Base-by-base conservation (phyloP, 2,113 vertebrate species). In the Dicaeum eximium region DNA sequence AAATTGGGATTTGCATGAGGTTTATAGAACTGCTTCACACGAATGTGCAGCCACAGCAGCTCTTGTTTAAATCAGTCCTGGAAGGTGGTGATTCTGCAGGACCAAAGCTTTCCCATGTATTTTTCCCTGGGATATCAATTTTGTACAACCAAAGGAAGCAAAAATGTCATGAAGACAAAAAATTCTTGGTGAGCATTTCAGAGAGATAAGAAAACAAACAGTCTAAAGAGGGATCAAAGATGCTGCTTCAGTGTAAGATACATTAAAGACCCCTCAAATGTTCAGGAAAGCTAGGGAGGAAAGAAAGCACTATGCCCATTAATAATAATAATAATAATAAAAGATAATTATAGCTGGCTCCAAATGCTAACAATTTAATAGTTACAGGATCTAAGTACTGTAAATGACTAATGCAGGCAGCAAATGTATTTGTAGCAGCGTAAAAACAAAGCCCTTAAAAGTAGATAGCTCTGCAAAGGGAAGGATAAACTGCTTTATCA, bases 391-490 rank as follows among this genome's bases (percentile, higher is more conserved):
- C 94, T 96, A 89, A 96, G 93, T 88, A 86, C 87, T 91, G 90
- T 62, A 92, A 96, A 94, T 94, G 95, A 95, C 96, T 96, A 96
- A 95, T 92, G 93, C 62, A 82, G 25, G 51, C 87, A 82, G 93
- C 93, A 95, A 92, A 96, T 88, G 82, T 44, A 90, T 90, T 90
- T 9, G 30, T 70, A 91, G 86, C 61, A 81, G 80, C 0, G 0
- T 82, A 64, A 96, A 95, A 95, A 95, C 84, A 96, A 96, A 96
- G 90, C 77, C 86, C 87, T 95, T 93, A 95, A 88, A 95, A 92
- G 94, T n/a, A 95, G 91, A 95, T 13, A 40, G 78, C 62, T 88
- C 80, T 71, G 61, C 60, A n/a, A 69, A 92, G 82, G 88, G 81
- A 92, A 80, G 60, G 62, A 91, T 69, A 80, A 96, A 90, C 48